Evolutionary conservation across 2,797 vertebrate genomes (phyloP), one percentile per base, ranked within the genome.

Genomic region (Natrix natrix): DNA sequence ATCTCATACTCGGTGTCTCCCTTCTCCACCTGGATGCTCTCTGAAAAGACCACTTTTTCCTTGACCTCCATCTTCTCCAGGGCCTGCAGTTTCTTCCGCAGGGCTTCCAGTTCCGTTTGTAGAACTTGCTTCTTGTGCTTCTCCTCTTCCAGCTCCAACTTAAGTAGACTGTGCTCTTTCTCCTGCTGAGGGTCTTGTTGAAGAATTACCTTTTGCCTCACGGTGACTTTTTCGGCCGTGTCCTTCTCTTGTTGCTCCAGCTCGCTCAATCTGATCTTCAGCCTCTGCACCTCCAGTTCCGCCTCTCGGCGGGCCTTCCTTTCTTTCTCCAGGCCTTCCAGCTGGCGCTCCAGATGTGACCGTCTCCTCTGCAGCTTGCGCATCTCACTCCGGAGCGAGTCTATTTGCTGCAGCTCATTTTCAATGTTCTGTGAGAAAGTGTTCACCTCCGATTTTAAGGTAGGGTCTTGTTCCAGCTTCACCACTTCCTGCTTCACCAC

Each of bases 111-210:
- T 93, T 99, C 98, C 0, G 98, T 98, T 97, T 99, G 99, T 60
- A 99, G 96, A 55, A 99, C 97, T 91, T 98, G 98, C 48, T 98
- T 98, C 94, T 98, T 98, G 97, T 98, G 98, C 93, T 95, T 98
- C 94, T 99, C 99, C 93, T 99, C 99, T 22, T 99, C 99, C 24
- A 99, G 97, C 96, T 99, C 99, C 54, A 99, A 97, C 93, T 95
- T 98, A 90, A 99, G 98, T 89, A 99, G 98, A 14, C 98, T 98
- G 88, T 99, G 98, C 93, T 99, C 99, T 92, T 99, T 98, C 96
- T 99, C 98, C 96, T 99, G 99, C 95, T 99, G 98, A 26, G 99
- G 99, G 96, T 99, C 99, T 96, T 99, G 98, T 96, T 99, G 99
- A 69, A 99, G 97, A 57, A 99, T 99, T 10, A 99, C 99, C 97